phyloP scores from a whole-genome alignment of 2,113 vertebrate species.

The Chascanopsetta lugubris region DNA sequence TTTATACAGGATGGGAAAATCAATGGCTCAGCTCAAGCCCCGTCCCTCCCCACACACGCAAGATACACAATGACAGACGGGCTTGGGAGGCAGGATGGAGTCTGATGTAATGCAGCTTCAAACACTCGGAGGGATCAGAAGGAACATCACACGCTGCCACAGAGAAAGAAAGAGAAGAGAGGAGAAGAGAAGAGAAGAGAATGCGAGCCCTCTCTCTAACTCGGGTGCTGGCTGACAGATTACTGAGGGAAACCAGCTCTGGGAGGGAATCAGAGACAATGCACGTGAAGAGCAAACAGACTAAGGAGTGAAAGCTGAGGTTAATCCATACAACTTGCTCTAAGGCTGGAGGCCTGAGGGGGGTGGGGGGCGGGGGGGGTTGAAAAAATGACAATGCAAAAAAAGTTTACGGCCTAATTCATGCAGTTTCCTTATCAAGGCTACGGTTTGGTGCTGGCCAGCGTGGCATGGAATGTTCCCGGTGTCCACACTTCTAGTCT shows the following conservation, averaged over 20 bases:
- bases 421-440: slow-evolving; percentile 20
- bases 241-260: slow-evolving; percentile 27
- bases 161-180: slow-evolving; percentile 3
- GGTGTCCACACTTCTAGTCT: slow-evolving; percentile 38
- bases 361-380: neutral
- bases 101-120: slow-evolving; percentile 73
- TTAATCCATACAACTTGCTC: slow-evolving; percentile 8
- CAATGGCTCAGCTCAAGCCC: slow-evolving; percentile 28
- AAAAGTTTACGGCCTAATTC: slow-evolving; percentile 13
- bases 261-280: slow-evolving; percentile 41
- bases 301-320: neutral
- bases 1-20: slow-evolving; percentile 35
- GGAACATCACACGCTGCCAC: slow-evolving; percentile 57
- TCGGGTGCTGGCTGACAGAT: slow-evolving; percentile 51
- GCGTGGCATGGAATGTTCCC: slow-evolving; percentile 44
- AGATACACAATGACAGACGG: slow-evolving; percentile 37
- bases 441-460: slow-evolving; percentile 30
- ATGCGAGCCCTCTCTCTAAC: slow-evolving; percentile 33
- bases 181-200: no score
- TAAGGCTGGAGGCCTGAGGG: no score
- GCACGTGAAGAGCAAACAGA: slow-evolving; percentile 31
- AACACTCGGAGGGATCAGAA: slow-evolving; percentile 62
- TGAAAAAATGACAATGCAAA: slow-evolving; percentile 8
- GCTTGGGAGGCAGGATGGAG: slow-evolving; percentile 52
- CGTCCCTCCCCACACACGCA: slow-evolving; percentile 25